These are phyloP conservation scores for Drosophila setosimentum DNA, from an alignment of 2,888 invertebrate genomes.

Conservation along the genomic window DNA sequence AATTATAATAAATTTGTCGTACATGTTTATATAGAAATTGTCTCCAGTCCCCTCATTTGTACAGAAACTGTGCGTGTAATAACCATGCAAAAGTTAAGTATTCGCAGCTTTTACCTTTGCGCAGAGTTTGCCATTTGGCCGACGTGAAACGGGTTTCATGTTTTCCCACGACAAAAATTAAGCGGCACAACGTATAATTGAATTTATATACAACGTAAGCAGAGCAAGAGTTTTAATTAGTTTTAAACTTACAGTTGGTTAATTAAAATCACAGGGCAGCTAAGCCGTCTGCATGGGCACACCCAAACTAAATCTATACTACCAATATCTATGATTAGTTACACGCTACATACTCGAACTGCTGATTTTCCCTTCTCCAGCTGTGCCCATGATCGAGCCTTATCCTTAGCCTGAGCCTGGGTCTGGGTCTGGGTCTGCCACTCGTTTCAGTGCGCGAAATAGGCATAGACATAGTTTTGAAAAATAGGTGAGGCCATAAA, in stretches of 20 bases:
- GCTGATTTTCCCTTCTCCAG: not conserved
- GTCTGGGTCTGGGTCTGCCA: not conserved
- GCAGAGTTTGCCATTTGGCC: not conserved
- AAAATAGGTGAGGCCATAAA: not conserved
- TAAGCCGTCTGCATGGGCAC: slow-evolving; percentile 13
- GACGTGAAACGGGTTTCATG: slow-evolving; percentile 44
- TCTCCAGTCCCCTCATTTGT: not conserved
- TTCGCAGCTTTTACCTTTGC: slow-evolving; percentile 40
- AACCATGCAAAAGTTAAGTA: slow-evolving; percentile 27
- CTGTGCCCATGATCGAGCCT: not conserved
- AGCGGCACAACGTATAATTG: slow-evolving; percentile 55
- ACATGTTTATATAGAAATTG: not conserved
- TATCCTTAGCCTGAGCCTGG: not conserved
- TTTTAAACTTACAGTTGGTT: slow-evolving; percentile 53
- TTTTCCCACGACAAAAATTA: slow-evolving; percentile 68
- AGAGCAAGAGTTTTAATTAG: slow-evolving; percentile 60
- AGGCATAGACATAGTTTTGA: not conserved
- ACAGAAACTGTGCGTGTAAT: not conserved
- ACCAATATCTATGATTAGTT: not conserved
- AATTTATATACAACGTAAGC: slow-evolving; percentile 42
- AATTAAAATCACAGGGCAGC: slow-evolving; percentile 56
- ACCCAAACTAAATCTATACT: slow-evolving; percentile 10
- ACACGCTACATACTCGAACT: not conserved
- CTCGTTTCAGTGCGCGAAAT: not conserved
- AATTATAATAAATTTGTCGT: slow-evolving; percentile 2